These are phyloP conservation scores for Charanyca ferruginea DNA, from an alignment of 2,888 invertebrate species.

Conservation along the genomic window DNA sequence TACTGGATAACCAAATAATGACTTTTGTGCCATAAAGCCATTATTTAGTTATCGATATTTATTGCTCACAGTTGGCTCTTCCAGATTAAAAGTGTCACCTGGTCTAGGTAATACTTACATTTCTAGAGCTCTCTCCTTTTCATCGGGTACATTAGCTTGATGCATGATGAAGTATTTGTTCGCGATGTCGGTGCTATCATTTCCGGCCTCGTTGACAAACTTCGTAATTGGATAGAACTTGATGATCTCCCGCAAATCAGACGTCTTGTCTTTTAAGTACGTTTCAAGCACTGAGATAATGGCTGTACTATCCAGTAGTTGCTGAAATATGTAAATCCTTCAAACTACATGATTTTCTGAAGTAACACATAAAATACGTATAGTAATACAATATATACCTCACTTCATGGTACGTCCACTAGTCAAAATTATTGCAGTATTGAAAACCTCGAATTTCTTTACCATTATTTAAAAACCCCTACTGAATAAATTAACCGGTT, in stretches of 20 bases:
- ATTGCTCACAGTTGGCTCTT: too few relatives aligned
- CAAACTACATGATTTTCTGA: not conserved
- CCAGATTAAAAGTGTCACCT: too few relatives aligned
- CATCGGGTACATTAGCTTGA: conserved; percentile 90
- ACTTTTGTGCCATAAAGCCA: too few relatives aligned
- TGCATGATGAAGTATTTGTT: conserved; percentile 98
- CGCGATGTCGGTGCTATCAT: conserved; percentile 93
- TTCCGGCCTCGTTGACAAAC: conserved; percentile 93
- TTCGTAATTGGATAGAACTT: conserved; percentile 94
- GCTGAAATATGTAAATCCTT: conserved; percentile 87
- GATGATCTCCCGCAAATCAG: conserved; percentile 93
- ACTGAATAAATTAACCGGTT: too few relatives aligned
- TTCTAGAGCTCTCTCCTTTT: conserved; percentile 89
- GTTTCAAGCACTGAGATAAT: conserved; percentile 97
- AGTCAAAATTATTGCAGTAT: too few relatives aligned
- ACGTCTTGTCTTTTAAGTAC: conserved; percentile 92
- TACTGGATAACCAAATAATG: too few relatives aligned
- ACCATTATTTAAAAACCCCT: too few relatives aligned
- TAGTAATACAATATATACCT: too few relatives aligned
- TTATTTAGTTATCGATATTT: too few relatives aligned
- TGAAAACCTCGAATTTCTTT: too few relatives aligned
- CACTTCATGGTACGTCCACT: too few relatives aligned
- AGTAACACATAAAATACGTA: too few relatives aligned
- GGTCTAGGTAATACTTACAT: conserved; percentile 84
- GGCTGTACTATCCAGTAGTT: conserved; percentile 98